Base-by-base conservation (phyloP, 2,888 invertebrate species). In the Camptogramma bilineatum region DNA sequence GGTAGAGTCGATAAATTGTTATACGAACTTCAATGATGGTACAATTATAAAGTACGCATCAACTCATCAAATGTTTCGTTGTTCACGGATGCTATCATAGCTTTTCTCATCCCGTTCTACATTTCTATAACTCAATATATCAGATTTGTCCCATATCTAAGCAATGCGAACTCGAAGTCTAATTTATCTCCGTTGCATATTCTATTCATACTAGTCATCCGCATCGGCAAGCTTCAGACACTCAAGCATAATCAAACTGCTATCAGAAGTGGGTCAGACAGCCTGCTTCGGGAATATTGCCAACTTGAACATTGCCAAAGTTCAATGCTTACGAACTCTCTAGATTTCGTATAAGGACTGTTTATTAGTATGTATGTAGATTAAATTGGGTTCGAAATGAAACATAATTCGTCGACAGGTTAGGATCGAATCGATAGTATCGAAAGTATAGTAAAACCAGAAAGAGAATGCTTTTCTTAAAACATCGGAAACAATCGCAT, bases 221-320 rank as follows among this genome's bases (percentile, higher is more conserved):
- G 51, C 28, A 47, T 21, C 52, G 21, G 34, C 31, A 56, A 46
- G 39, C 46, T 24, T 39, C 48, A 50, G 48, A 10, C 34, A 16
- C 39, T 52, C 54, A 55, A 51, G 53, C 48, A 54, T 56, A 62
- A 69, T 63, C 60, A 64, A 66, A 67, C 48, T 59, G 53, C 52
- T 44, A 64, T 66, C 63, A 69, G 65, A 81, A 76, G 67, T 79
- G 67, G 80, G 78, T 77, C 78, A 66, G 68, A 62, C 61, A 66
- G 68, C 67, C 46, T 57, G 57, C 62, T 56, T 58, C 69, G 69
- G 79, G 78, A 78, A 74, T 71, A 68, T 71, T 81, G 80, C 82
- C 81, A 73, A 75, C 72, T 72, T 75, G 62, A 68, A 66, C 75
- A 64, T 72, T 68, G 70, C 71, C 73, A 73, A 73, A 76, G 76